A percentile compares a stretch with the other conserved stretches of the same genome.
These are phyloP conservation scores for Taeniopygia guttata DNA, from an alignment of 2,797 vertebrate species.

Conservation along the genomic window DNA sequence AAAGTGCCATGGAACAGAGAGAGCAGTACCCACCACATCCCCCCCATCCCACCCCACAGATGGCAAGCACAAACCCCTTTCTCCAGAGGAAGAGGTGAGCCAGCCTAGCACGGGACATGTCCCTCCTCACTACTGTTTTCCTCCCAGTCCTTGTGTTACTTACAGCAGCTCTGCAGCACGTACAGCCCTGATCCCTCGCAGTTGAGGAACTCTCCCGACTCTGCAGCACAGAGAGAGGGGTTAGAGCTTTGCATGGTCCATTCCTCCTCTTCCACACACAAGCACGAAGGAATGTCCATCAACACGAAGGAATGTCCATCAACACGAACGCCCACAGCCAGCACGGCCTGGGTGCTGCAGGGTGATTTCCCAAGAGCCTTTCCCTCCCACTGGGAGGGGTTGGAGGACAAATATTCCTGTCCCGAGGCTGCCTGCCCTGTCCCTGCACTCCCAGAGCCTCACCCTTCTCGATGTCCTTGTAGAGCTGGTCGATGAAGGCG, in stretches of 20 bases:
- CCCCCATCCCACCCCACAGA: neutral
- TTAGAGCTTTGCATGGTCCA: neutral
- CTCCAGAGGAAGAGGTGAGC: neutral
- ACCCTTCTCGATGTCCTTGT: constrained; percentile 99
- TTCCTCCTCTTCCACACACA: neutral
- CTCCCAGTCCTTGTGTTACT: constrained; percentile 62
- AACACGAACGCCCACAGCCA: neutral
- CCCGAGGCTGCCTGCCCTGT: neutral
- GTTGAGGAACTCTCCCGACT: constrained; percentile 96
- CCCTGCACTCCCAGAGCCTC: neutral
- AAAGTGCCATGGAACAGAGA: neutral
- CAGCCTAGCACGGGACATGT: neutral
- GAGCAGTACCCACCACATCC: neutral
- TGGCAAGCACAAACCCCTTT: neutral
- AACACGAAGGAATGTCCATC: too few relatives aligned
- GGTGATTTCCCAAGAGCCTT: neutral
- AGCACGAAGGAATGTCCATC: fast-evolving
- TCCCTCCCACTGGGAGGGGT: neutral
- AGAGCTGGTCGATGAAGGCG: constrained; percentile 93
- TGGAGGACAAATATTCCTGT: neutral
- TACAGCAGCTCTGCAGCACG: constrained; percentile 96
- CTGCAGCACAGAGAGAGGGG: constrained; percentile 68
- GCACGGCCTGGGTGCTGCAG: fast-evolving
- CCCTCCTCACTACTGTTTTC: neutral
- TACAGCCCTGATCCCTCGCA: constrained; percentile 97